A percentile compares a stretch with the other conserved stretches of the same genome.
Conservation (phyloP, 1,140 invertebrate genomes). For the Hylyphantes graminicola region DNA sequence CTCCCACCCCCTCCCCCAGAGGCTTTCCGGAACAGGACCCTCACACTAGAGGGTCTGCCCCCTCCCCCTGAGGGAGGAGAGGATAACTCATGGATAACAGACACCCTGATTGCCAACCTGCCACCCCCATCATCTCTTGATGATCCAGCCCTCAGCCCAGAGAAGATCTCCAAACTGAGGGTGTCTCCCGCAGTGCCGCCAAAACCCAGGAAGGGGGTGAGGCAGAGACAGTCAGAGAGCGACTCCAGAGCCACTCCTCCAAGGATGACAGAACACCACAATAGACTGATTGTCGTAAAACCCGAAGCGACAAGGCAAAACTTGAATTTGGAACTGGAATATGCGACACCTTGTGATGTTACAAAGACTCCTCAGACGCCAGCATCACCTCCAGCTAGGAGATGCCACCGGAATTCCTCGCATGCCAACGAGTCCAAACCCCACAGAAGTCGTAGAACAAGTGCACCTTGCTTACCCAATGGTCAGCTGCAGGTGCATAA, state of each 20-base stretch:
- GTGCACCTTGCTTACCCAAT: slow-evolving; percentile 66
- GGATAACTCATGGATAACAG: slow-evolving; percentile 59
- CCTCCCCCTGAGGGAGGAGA: slow-evolving; percentile 64
- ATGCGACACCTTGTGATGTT: slow-evolving; percentile 17
- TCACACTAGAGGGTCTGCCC: slow-evolving; percentile 65
- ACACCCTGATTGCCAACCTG: slow-evolving; percentile 63
- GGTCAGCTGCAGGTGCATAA: slow-evolving; percentile 71
- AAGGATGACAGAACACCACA: slow-evolving; percentile 32
- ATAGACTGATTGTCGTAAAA: slow-evolving; percentile 42
- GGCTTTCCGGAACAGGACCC: slow-evolving; percentile 63
- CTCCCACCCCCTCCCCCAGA: slow-evolving; percentile 73
- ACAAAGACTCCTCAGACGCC: background rate
- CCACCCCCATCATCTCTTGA: slow-evolving; percentile 74
- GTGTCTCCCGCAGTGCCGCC: slow-evolving; percentile 47
- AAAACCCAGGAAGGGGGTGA: slow-evolving; percentile 51
- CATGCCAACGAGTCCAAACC: background rate
- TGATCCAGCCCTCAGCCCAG: slow-evolving; percentile 5
- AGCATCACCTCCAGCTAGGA: background rate
- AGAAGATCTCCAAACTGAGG: slow-evolving; percentile 1
- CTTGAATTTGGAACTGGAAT: slow-evolving; percentile 36
- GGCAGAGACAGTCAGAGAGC: slow-evolving; percentile 50
- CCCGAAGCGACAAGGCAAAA: slow-evolving; percentile 52
- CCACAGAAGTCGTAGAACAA: slow-evolving; percentile 18
- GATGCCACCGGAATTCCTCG: slow-evolving; percentile 30
- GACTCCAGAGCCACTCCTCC: slow-evolving; percentile 51